phyloP scores from a whole-genome alignment of 2,113 vertebrate genomes.

The human region GRCh38 chr4:122201001-122201500 shows the following conservation, averaged over 20 bases:
- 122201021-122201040: conserved; percentile 95
- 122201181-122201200: background rate
- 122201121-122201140: conserved; percentile 89
- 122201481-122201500: background rate
- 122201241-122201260: background rate
- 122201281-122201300: background rate
- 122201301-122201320: background rate
- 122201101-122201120: conserved; percentile 99
- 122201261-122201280: conserved; percentile 28
- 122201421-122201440: background rate
- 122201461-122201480: conserved; percentile 38
- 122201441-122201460: background rate
- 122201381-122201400: background rate
- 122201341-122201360: background rate
- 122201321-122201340: conserved; percentile 26
- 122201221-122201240: background rate
- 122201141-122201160: background rate
- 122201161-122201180: background rate
- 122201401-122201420: background rate
- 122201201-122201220: background rate
- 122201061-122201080: conserved; percentile 98
- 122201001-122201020: conserved; percentile 94
- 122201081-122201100: conserved; percentile 99
- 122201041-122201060: conserved; percentile 99
- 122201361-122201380: background rate